A percentile compares a stretch with the other conserved stretches of the same genome.
Conservation (phyloP, 2,113 vertebrate species). For the Sigmodon hispidus region DNA sequence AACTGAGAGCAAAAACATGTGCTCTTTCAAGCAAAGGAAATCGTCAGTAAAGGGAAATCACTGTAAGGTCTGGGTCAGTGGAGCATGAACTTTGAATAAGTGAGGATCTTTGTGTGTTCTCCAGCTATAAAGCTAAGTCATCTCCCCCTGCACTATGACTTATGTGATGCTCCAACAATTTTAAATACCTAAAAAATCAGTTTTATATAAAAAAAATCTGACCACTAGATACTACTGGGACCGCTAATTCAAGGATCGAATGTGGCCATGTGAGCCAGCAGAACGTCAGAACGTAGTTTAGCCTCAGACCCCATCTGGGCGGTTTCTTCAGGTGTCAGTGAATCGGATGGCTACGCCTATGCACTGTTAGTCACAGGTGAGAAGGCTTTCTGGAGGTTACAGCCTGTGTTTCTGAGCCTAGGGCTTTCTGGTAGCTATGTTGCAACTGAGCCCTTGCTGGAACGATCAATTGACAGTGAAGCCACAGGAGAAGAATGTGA, state of each 20-base stretch:
- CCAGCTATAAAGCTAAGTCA: neutral
- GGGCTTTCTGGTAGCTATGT: conserved; percentile 48
- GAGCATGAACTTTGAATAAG: neutral
- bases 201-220: neutral
- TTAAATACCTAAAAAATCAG: neutral
- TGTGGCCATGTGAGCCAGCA: neutral
- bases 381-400: neutral
- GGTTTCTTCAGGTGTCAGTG: neutral
- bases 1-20: neutral
- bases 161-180: neutral
- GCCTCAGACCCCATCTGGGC: neutral
- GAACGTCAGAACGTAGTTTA: neutral
- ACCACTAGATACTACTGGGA: neutral
- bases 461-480: conserved; percentile 10
- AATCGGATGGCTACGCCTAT: neutral
- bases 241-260: neutral
- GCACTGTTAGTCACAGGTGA: neutral
- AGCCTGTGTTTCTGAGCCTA: neutral
- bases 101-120: neutral
- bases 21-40: neutral
- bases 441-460: neutral
- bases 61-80: neutral
- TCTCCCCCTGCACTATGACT: neutral
- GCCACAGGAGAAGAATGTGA: conserved; percentile 58
- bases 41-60: too few species aligned